Evolutionary conservation across 2,797 vertebrate genomes (phyloP), one percentile per base, ranked within the genome.

Genomic region (Hypotaenidia philippensis): DNA sequence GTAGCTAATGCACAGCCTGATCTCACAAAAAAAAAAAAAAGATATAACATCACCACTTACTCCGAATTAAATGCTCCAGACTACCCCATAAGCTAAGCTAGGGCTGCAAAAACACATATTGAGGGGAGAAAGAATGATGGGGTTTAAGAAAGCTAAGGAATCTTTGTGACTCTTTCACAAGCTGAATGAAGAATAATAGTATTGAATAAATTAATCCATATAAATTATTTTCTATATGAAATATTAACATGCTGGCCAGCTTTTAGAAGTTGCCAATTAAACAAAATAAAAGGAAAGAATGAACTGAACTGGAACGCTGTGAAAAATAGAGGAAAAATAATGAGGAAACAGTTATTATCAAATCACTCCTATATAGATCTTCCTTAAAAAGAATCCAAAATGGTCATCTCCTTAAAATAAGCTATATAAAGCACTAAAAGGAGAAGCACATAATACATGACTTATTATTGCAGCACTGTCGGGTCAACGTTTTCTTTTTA

Each of bases 311-410:
- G 10, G 16, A 92, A 81, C 9, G 25, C n/a, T 11, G 9, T 26
- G 31, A 50, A 74, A 75, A 75, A n/a, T 2, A 10, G 5, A 7
- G 4, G 11, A 34, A 34, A 11, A 63, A 27, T 8, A n/a, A 72
- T 18, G 10, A 76, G 27, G 65, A 83, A 75, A 50, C 14, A 89
- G 74, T 0, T 88, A 81, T 56, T 63, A 71, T 95, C 68, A 94
- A 65, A 76, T 93, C 84, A 55, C 41, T 77, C 32, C 64, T 88
- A 88, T 78, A 83, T 32, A 93, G 47, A 82, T 89, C 80, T 79
- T 65, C 76, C 63, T 74, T 79, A 55, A 75, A 93, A 97, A 95
- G 87, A 83, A 97, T 68, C 79, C 72, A 90, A 86, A 88, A 90
- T 1, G 9, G 72, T 86, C 38, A 93, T 91, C 79, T 87, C 70